Evolutionary conservation across 2,888 invertebrate species (phyloP).

Genomic region (Spilarctia lutea): DNA sequence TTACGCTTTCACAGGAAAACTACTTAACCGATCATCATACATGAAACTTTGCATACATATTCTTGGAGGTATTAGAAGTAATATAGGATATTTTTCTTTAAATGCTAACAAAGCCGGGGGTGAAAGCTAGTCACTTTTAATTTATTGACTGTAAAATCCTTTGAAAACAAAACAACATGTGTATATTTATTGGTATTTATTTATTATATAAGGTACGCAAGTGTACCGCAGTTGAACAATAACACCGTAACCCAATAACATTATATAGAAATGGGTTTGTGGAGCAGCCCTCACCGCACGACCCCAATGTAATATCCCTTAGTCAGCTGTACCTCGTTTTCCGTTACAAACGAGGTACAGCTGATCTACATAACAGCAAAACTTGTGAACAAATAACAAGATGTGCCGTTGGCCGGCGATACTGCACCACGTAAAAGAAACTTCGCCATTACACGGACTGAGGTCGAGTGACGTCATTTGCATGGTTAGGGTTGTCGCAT

Average conservation of each 20-base stretch:
- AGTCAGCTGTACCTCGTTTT: too few species aligned
- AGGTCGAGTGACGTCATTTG: constrained; percentile 25
- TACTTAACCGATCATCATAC: too few species aligned
- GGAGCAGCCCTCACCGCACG: not conserved
- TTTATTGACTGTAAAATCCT: not conserved
- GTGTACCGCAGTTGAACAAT: not conserved
- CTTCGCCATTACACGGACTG: constrained; percentile 37
- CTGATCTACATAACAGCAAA: constrained; percentile 23
- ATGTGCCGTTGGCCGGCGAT: constrained; percentile 20
- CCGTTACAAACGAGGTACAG: constrained; percentile 6
- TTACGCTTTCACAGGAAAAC: too few species aligned
- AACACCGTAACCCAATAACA: not conserved
- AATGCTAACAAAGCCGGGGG: too few species aligned
- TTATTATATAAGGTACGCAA: not conserved
- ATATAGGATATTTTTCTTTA: too few species aligned
- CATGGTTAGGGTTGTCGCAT: constrained; percentile 26
- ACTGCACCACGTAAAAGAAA: constrained; percentile 29
- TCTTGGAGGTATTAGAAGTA: too few species aligned
- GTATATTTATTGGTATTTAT: not conserved
- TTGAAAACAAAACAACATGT: not conserved
- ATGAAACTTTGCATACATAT: too few species aligned
- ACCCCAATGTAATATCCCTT: constrained; percentile 6
- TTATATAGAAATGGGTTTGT: not conserved
- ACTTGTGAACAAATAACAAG: constrained; percentile 21
- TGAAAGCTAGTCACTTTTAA: too few species aligned